Evolutionary conservation across 2,797 vertebrate genomes (phyloP), one percentile per base, ranked within the genome.

Genomic region (Rhabdophis nuchalis): DNA sequence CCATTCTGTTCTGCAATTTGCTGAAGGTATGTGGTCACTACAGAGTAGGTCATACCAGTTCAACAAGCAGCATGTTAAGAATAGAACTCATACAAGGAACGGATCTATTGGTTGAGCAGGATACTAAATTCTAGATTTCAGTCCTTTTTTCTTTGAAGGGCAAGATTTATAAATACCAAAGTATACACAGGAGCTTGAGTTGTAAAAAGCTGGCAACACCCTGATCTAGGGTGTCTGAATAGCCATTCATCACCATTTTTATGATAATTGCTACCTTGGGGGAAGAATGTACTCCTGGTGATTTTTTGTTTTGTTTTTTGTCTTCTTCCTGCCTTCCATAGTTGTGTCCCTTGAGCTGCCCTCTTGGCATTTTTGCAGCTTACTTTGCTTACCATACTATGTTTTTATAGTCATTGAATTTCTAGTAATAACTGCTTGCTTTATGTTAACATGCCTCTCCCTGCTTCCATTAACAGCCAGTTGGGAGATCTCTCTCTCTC

Each of bases 171-270:
- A 61, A 88, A 92, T 72, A 29, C 68, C 52, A 52, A 46, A 68
- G 14, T 3, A 85, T 29, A 90, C 91, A 61, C 36, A 72, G 50
- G 36, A 89, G 58, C n/a, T 10, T 25, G n/a, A 12, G 27, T 0
- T 91, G 72, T 61, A 93, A 93, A 93, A 95, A 92, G 89, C 0
- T 92, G 95, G 72, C 95, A 91, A 82, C 95, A 64, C 92, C 88
- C 86, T 88, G n/a, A 77, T 52, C 86, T 89, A 0, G n/a, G 12
- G 46, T 90, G 77, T 41, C 86, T 46, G 58, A 29, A 29, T 85
- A 32, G 41, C 41, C 88, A 46, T 54, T 52, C 86, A 54, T 85
- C 4, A 3, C 4, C 20, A 82, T 90, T 95, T 86, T 90, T 86
- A 57, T 85, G 2, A 54, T 93, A 95, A 93, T 68, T 94, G 77